Evolutionary conservation across 2,797 vertebrate species (phyloP), one percentile per base, ranked within the genome.

Genomic region (Hippoglossus hippoglossus): DNA sequence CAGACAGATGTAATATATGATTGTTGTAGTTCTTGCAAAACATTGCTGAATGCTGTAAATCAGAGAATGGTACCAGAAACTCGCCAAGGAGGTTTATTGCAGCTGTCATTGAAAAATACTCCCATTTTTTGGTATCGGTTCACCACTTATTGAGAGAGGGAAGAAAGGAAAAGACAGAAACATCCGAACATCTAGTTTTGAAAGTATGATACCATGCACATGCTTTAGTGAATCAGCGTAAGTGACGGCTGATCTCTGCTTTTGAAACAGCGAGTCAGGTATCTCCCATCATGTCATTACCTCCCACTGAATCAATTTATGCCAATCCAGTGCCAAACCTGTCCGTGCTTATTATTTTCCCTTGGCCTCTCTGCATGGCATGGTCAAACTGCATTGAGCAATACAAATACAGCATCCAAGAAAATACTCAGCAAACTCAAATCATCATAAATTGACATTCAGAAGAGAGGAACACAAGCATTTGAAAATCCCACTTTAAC

Each of bases 21-120:
- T 65, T 7, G 26, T 53, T 67, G 0, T 1, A 24, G 36, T n/a
- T 53, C 44, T 74, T 80, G 67, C 53, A 75, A 74, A 79, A 73
- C 24, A 47, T 72, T 71, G 65, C 56, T 57, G 69, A 71, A 79
- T 47, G 36, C 16, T 65, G 22, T 39, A 63, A 52, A 80, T 80
- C 0, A 2, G 49, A 58, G 50, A 49, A 47, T 25, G 69, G 80
- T 68, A 70, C 63, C 60, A 83, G 70, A 77, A 82, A 76, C 71
- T 68, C 88, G 74, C 79, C 77, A 39, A 31, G 22, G 56, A 49
- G 75, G 68, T 79, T 81, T 75, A 62, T 41, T 41, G 58, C 81
- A 85, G 77, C 75, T 67, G 77, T 63, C 54, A 71, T 53, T 53
- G 67, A 69, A 22, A 77, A 71, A 71, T 26, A 31, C 73, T 81